Evolutionary conservation across 2,888 invertebrate species (phyloP).

Genomic region (Limnephilus lunatus): DNA sequence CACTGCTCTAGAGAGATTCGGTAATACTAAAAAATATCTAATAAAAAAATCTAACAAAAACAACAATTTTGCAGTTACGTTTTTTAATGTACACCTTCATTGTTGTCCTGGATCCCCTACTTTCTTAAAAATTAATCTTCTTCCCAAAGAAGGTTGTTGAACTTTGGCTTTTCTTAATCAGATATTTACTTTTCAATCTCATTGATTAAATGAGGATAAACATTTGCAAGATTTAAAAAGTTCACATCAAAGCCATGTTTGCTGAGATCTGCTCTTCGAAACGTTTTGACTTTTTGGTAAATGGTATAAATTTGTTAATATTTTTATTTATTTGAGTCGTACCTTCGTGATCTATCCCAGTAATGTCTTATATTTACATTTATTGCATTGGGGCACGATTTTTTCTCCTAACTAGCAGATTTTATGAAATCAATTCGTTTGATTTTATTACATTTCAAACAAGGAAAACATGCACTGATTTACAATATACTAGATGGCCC

Average conservation of each 20-base stretch:
- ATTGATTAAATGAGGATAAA: background rate
- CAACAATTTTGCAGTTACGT: background rate
- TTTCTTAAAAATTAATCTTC: background rate
- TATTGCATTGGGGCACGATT: conserved; percentile 32
- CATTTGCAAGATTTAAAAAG: background rate
- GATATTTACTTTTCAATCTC: background rate
- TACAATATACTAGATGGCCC: background rate
- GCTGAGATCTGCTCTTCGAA: background rate
- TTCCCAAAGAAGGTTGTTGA: background rate
- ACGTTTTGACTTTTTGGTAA: background rate
- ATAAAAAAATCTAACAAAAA: background rate
- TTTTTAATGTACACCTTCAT: background rate
- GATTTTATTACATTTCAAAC: conserved; percentile 45
- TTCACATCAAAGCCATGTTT: background rate
- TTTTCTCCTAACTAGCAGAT: conserved; percentile 10
- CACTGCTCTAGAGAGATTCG: background rate
- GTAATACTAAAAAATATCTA: background rate
- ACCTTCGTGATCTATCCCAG: conserved; percentile 12
- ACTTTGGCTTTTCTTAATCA: background rate
- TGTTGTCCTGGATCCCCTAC: background rate
- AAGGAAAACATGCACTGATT: background rate
- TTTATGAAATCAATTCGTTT: conserved; percentile 38
- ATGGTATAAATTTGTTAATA: background rate
- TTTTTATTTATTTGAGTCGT: background rate
- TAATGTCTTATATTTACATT: conserved; percentile 10